These are phyloP conservation scores for Rambutsinella grinnellia DNA, from an alignment of 2,888 invertebrate species.

Conservation along the genomic window DNA sequence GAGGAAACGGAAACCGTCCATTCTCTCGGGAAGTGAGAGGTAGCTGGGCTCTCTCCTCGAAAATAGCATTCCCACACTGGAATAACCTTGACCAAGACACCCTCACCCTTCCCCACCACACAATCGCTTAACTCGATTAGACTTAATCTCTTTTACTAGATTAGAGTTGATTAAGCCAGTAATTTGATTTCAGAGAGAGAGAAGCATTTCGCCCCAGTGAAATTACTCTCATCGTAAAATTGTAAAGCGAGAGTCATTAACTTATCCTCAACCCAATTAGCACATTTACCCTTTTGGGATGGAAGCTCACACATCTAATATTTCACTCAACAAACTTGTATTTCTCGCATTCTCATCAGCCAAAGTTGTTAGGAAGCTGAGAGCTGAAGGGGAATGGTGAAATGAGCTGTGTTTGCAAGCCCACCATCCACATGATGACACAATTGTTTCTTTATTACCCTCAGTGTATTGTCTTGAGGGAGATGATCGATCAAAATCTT, in stretches of 20 bases:
- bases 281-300: neutral
- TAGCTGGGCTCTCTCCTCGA: neutral
- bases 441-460: constrained; percentile 7
- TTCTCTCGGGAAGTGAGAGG: neutral
- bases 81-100: constrained; percentile 39
- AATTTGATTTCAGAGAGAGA: constrained; percentile 20
- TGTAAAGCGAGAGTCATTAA: too few relatives aligned
- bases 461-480: neutral
- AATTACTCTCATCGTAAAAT: too few relatives aligned
- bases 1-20: constrained; percentile 29
- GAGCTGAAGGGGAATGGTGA: neutral
- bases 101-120: neutral
- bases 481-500: constrained; percentile 53
- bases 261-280: neutral
- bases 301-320: too few relatives aligned
- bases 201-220: neutral
- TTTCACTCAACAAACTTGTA: too few relatives aligned
- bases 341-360: too few relatives aligned
- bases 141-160: constrained; percentile 36
- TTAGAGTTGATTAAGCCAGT: constrained; percentile 35
- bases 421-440: constrained; percentile 23
- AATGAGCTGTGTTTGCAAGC: neutral
- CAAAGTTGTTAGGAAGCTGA: neutral
- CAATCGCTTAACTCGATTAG: constrained; percentile 26
- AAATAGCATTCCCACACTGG: neutral